Percentiles rank a stretch among this genome's conserved stretches.
phyloP scores from a whole-genome alignment of 53 echinoderm and acorn worm species.

The Henricia sp. region DNA sequence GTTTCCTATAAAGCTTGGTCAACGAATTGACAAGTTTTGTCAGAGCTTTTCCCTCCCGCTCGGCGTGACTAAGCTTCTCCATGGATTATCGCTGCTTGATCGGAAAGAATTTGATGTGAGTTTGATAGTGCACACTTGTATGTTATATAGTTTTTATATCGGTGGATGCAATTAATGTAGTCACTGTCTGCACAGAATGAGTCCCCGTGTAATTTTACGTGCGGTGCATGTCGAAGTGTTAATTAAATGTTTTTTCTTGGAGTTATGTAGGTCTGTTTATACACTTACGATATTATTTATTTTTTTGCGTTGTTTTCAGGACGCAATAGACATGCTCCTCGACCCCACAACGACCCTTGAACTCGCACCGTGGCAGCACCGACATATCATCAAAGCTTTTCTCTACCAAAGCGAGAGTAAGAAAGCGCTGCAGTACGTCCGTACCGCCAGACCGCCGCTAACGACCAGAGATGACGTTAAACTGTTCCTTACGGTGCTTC shows the following conservation, averaged over 20 bases:
- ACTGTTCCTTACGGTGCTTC: conserved; percentile 86
- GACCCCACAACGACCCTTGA: conserved; percentile 92
- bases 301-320: conserved; percentile 68
- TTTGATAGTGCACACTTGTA: too few relatives aligned
- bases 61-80: conserved; percentile 86
- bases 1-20: conserved; percentile 84
- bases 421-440: conserved; percentile 95
- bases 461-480: conserved; percentile 87
- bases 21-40: conserved; percentile 79
- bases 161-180: too few relatives aligned
- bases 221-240: too few relatives aligned
- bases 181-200: too few relatives aligned
- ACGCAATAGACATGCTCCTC: conserved; percentile 89
- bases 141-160: too few relatives aligned
- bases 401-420: conserved; percentile 93
- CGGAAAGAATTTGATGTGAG: conserved; percentile 95
- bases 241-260: too few relatives aligned
- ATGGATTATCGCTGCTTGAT: conserved; percentile 94
- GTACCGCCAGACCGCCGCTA: conserved; percentile 78
- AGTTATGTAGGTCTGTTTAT: too few relatives aligned
- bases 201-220: too few relatives aligned
- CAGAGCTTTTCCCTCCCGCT: conserved; percentile 86
- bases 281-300: too few relatives aligned
- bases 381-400: conserved; percentile 86
- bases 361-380: conserved; percentile 96